Evolutionary conservation across 1,140 invertebrate species (phyloP).

Genomic region (Lamellibrachia luymesi): DNA sequence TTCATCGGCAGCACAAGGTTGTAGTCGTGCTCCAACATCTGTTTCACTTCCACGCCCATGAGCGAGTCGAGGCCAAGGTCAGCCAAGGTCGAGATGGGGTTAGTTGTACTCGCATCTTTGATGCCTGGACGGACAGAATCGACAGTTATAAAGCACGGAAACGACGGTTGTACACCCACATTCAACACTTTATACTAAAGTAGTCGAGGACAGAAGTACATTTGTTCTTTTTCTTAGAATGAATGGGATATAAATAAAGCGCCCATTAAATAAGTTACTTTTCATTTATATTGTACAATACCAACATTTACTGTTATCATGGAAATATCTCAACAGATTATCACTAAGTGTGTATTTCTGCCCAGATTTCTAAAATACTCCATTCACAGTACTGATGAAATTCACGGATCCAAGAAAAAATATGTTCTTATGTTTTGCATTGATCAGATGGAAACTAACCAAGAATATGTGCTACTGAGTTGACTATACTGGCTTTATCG

Average conservation of each 20-base stretch:
- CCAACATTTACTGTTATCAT: too few relatives aligned
- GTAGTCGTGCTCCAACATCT: conserved; percentile 88
- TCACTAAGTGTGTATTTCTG: too few relatives aligned
- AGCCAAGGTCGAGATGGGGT: conserved; percentile 72
- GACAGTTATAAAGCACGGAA: not conserved
- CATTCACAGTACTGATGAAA: not conserved
- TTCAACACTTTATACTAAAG: not conserved
- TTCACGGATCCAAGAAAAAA: not conserved
- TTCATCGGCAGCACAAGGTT: conserved; percentile 83
- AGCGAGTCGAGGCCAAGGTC: conserved; percentile 96
- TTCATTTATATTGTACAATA: not conserved
- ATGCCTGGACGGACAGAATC: conserved; percentile 59
- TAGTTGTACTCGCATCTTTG: conserved; percentile 77
- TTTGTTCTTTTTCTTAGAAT: not conserved
- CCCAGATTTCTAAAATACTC: too few relatives aligned
- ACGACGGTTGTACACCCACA: not conserved
- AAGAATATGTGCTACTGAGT: conserved; percentile 53
- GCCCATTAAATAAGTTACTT: not conserved
- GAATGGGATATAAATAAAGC: not conserved
- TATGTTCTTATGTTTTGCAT: too few relatives aligned
- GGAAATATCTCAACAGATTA: too few relatives aligned
- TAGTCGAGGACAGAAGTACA: not conserved
- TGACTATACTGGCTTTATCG: conserved; percentile 40
- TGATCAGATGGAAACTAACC: conserved; percentile 38
- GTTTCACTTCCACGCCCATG: conserved; percentile 98